These are phyloP conservation scores for Drosophila anomalipes DNA, from an alignment of 2,888 invertebrate species.

Conservation along the genomic window DNA sequence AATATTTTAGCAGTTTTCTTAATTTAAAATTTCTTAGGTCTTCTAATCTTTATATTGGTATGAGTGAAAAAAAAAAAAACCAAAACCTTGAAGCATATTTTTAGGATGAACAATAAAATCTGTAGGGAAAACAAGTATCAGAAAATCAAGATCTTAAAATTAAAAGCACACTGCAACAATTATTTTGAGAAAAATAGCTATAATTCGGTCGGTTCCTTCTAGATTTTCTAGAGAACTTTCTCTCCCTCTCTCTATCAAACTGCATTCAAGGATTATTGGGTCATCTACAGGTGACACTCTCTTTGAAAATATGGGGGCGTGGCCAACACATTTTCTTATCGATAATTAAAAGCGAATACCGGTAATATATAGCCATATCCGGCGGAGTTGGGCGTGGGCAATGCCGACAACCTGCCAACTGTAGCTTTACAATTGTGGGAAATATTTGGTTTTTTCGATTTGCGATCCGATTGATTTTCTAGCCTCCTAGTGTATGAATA, in stretches of 20 bases:
- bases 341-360: not conserved
- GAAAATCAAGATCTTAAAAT: too few relatives aligned
- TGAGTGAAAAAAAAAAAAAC: not conserved
- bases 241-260: not conserved
- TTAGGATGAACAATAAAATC: too few relatives aligned
- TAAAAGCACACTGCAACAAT: too few relatives aligned
- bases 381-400: too few relatives aligned
- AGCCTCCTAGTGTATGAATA: not conserved
- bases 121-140: too few relatives aligned
- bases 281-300: not conserved
- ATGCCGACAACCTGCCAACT: not conserved
- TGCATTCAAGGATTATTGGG: not conserved
- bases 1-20: not conserved
- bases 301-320: not conserved
- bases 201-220: not conserved
- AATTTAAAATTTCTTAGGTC: not conserved
- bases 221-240: not conserved
- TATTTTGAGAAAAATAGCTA: too few relatives aligned
- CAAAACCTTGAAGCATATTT: too few relatives aligned
- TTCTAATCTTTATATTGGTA: not conserved
- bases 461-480: not conserved
- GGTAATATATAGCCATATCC: not conserved
- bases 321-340: not conserved
- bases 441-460: not conserved
- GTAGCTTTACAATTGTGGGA: not conserved